A percentile compares a stretch with the other conserved stretches of the same genome.
Evolutionary conservation across 2,797 vertebrate genomes (phyloP).

Genomic region (Oryzias dopingdopingensis): DNA sequence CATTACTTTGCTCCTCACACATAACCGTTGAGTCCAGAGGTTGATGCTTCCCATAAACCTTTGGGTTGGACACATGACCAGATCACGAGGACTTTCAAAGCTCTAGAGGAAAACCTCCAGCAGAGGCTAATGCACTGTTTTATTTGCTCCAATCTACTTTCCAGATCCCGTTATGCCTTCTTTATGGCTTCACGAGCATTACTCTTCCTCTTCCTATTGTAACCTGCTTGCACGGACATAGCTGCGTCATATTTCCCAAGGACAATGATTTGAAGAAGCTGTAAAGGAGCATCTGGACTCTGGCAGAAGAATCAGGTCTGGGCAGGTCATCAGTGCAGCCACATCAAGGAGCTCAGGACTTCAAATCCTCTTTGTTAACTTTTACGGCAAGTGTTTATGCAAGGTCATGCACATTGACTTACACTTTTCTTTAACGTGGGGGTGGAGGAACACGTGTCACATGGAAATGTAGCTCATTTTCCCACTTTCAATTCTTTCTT

Average conservation of each 20-base stretch:
- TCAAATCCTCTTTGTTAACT: constrained; percentile 72
- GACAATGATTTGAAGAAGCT: constrained; percentile 52
- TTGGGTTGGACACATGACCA: constrained; percentile 44
- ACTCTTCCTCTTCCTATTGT: constrained; percentile 73
- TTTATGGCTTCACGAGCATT: constrained; percentile 71
- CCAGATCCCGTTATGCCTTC: constrained; percentile 66
- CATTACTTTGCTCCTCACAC: constrained; percentile 8
- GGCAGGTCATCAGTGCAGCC: constrained; percentile 67
- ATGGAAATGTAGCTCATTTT: constrained; percentile 52
- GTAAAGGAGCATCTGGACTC: constrained; percentile 56
- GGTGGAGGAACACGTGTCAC: constrained; percentile 58
- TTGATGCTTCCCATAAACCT: constrained; percentile 45
- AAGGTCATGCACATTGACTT: constrained; percentile 76
- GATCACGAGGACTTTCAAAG: constrained; percentile 51
- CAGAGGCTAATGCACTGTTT: constrained; percentile 69
- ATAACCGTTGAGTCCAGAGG: constrained; percentile 26
- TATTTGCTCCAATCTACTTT: constrained; percentile 75
- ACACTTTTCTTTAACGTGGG: constrained; percentile 64
- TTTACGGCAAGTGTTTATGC: constrained; percentile 81
- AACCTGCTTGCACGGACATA: constrained; percentile 70
- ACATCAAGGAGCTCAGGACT: constrained; percentile 64
- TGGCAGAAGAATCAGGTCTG: constrained; percentile 60
- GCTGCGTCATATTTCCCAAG: constrained; percentile 63
- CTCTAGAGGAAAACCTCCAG: constrained; percentile 68
- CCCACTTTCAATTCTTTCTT: constrained; percentile 21